These are phyloP conservation scores for Micromys minutus DNA, from an alignment of 2,113 vertebrate genomes.

Conservation along the genomic window DNA sequence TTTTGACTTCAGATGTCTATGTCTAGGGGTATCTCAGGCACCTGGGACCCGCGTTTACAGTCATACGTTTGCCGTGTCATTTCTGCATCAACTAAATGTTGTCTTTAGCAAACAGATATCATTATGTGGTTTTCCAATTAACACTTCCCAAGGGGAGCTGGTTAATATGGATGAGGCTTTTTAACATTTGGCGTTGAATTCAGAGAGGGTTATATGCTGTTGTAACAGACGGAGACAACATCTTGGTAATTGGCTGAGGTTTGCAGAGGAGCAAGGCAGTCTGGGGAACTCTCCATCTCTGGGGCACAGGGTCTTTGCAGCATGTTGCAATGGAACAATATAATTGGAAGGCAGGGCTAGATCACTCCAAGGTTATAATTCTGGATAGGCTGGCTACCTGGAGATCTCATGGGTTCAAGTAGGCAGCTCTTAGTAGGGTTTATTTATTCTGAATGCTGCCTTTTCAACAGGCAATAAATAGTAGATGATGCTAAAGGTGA, in stretches of 20 bases:
- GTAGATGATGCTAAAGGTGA: background rate
- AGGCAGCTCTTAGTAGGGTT: background rate
- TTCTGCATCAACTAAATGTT: conserved; percentile 24
- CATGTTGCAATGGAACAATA: background rate
- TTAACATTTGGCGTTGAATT: conserved; percentile 68
- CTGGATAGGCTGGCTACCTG: background rate
- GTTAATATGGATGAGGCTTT: conserved; percentile 75
- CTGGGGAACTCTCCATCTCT: background rate
- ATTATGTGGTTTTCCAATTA: conserved; percentile 75
- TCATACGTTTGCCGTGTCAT: conserved; percentile 14
- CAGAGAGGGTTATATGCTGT: conserved; percentile 54
- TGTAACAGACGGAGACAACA: conserved; percentile 49
- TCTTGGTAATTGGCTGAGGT: conserved; percentile 59
- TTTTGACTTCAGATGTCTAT: background rate
- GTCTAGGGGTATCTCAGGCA: background rate
- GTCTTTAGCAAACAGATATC: conserved; percentile 68
- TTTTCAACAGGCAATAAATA: background rate
- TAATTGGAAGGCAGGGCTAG: background rate
- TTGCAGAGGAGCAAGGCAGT: conserved; percentile 40
- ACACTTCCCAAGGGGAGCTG: conserved; percentile 62
- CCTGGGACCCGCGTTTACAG: background rate
- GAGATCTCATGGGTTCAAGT: background rate
- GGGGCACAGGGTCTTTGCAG: background rate
- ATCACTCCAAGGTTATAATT: background rate
- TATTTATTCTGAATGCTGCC: background rate